Evolutionary conservation across 30 jellyfish, hydroid and myxozoan genomes (phyloP).

Genomic region (Calvadosia cruxmelitensis): DNA sequence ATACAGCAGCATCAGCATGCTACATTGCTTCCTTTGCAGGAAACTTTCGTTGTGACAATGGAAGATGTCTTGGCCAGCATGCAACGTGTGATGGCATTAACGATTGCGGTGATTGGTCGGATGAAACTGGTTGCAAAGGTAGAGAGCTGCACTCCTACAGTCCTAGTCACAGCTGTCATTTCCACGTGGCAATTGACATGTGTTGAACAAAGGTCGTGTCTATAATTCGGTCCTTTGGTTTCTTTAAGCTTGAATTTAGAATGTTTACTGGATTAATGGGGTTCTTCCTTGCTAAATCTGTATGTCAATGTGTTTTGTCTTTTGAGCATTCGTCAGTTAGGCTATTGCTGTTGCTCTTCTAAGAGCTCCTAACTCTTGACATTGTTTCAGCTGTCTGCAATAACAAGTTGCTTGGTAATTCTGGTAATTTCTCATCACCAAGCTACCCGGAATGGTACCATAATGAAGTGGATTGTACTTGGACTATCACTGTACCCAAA

Average conservation of each 20-base stretch:
- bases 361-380: neutral
- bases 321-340: neutral
- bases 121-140: constrained; percentile 55
- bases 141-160: no score
- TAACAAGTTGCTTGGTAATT: neutral
- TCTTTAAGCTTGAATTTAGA: no score
- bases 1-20: no score
- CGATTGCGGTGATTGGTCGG: constrained; percentile 94
- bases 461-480: constrained; percentile 63
- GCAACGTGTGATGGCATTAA: constrained; percentile 67
- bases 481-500: constrained; percentile 56
- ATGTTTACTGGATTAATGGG: no score
- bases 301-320: no score
- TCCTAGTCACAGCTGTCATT: no score
- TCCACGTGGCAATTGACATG: no score
- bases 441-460: constrained; percentile 51
- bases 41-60: constrained; percentile 73
- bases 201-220: no score
- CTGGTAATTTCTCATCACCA: constrained; percentile 72
- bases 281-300: no score
- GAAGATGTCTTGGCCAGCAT: constrained; percentile 56
- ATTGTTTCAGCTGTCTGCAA: constrained; percentile 1
- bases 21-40: constrained; percentile 11
- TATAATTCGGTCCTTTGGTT: no score
- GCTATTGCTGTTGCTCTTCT: neutral